phyloP scores from a whole-genome alignment of 2,888 invertebrate genomes.

The Scaptomyza cyrtandrae region DNA sequence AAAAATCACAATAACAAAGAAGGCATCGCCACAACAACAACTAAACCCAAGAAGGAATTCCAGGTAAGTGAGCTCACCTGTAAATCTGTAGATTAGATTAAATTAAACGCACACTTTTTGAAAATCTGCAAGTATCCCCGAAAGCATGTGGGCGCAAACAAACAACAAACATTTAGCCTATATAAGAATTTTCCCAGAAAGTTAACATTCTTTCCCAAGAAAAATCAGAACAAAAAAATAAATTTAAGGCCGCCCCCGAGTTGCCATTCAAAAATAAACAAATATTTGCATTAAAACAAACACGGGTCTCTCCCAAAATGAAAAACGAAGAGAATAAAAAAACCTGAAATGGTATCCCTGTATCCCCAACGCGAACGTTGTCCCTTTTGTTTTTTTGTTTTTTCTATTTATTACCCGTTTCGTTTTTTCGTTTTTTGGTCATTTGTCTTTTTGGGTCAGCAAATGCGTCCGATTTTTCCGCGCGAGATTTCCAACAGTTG shows the following conservation, averaged over 20 bases:
- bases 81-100: slow-evolving; percentile 48
- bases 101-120: slow-evolving; percentile 25
- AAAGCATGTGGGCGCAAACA: slow-evolving; percentile 32
- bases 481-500: slow-evolving; percentile 62
- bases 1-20: not conserved
- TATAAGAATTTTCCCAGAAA: slow-evolving; percentile 27
- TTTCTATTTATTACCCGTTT: slow-evolving; percentile 6
- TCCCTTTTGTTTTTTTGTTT: slow-evolving; percentile 67
- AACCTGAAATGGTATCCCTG: slow-evolving; percentile 32
- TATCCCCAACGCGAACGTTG: slow-evolving; percentile 45
- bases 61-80: slow-evolving; percentile 43
- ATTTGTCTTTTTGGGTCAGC: slow-evolving; percentile 68
- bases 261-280: slow-evolving; percentile 70
- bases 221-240: slow-evolving; percentile 9
- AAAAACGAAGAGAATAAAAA: not conserved
- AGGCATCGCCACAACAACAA: not conserved
- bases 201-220: slow-evolving; percentile 40
- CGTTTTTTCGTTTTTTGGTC: slow-evolving; percentile 29
- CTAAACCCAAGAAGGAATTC: slow-evolving; percentile 9
- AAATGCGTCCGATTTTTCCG: slow-evolving; percentile 66
- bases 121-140: slow-evolving; percentile 5
- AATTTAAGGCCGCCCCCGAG: slow-evolving; percentile 14
- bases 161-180: slow-evolving; percentile 10
- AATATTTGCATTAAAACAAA: slow-evolving; percentile 78
- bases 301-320: slow-evolving; percentile 33